A percentile compares a stretch with the other conserved stretches of the same genome.
These are phyloP conservation scores for Antrozous pallidus DNA, from an alignment of 2,797 vertebrate species.

Conservation along the genomic window DNA sequence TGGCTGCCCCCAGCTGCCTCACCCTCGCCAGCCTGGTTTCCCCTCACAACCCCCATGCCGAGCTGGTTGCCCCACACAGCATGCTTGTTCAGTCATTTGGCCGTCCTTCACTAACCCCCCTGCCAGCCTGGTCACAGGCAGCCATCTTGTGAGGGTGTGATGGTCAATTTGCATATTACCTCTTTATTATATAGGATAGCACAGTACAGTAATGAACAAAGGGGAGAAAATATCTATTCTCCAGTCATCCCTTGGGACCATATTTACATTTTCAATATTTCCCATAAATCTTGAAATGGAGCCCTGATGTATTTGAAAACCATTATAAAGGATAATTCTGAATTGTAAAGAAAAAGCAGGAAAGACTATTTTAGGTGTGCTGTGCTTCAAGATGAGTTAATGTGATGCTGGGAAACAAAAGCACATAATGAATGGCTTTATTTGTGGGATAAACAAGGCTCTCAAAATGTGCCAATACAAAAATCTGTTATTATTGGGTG, in stretches of 20 bases:
- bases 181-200: neutral
- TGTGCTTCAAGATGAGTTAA: constrained; percentile 21
- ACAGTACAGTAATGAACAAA: neutral
- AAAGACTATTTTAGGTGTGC: constrained; percentile 31
- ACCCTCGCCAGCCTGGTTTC: no score
- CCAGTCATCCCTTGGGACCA: neutral
- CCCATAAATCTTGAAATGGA: constrained; percentile 21
- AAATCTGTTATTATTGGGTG: constrained; percentile 52
- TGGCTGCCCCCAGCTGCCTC: no score
- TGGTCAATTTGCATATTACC: no score
- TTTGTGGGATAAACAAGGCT: constrained; percentile 54
- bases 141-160: no score
- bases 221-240: neutral
- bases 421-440: constrained; percentile 38
- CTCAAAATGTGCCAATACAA: constrained; percentile 42
- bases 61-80: no score
- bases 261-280: constrained; percentile 21
- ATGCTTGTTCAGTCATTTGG: no score
- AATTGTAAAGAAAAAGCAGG: constrained; percentile 32
- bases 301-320: neutral
- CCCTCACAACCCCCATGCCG: no score
- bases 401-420: constrained; percentile 44
- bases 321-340: constrained; percentile 39
- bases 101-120: no score
- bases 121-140: no score